Evolutionary conservation across 1,140 invertebrate species (phyloP).

Genomic region (Drosophila seguyi): DNA sequence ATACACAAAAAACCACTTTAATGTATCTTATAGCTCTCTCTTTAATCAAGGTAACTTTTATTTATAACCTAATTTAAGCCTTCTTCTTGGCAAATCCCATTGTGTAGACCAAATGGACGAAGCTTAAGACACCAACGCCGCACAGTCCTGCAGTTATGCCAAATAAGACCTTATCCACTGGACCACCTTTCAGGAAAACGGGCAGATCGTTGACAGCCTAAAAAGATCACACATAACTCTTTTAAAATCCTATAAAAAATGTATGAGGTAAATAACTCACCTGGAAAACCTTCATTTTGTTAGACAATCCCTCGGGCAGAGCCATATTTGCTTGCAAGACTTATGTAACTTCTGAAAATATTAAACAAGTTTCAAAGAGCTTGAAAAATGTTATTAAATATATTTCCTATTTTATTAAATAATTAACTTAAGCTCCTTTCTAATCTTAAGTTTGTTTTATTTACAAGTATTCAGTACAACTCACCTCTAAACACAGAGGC

Average conservation of each 20-base stretch:
- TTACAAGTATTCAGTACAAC: background rate
- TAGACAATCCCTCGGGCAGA: slow-evolving; percentile 74
- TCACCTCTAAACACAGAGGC: slow-evolving; percentile 27
- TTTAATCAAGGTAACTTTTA: slow-evolving; percentile 25
- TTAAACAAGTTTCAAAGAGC: background rate
- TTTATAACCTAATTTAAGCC: slow-evolving; percentile 51
- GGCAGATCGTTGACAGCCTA: slow-evolving; percentile 79
- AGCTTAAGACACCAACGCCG: slow-evolving; percentile 73
- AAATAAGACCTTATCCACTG: slow-evolving; percentile 75
- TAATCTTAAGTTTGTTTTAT: background rate
- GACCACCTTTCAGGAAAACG: slow-evolving; percentile 81
- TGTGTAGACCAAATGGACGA: slow-evolving; percentile 72
- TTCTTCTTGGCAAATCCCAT: slow-evolving; percentile 83
- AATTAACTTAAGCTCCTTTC: fast-evolving
- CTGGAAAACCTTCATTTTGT: slow-evolving; percentile 83
- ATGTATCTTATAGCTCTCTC: slow-evolving; percentile 11
- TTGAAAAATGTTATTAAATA: too few relatives aligned
- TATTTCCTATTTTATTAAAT: background rate
- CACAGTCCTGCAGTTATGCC: slow-evolving; percentile 77
- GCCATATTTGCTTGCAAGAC: slow-evolving; percentile 62
- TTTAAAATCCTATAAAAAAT: background rate
- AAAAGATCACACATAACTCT: background rate
- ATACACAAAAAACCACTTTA: background rate
- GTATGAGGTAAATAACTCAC: slow-evolving; percentile 11
- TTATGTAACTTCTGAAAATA: slow-evolving; percentile 76